These are phyloP conservation scores for Rotaria magnacalcarata DNA, from an alignment of 2,888 invertebrate species.

Conservation along the genomic window DNA sequence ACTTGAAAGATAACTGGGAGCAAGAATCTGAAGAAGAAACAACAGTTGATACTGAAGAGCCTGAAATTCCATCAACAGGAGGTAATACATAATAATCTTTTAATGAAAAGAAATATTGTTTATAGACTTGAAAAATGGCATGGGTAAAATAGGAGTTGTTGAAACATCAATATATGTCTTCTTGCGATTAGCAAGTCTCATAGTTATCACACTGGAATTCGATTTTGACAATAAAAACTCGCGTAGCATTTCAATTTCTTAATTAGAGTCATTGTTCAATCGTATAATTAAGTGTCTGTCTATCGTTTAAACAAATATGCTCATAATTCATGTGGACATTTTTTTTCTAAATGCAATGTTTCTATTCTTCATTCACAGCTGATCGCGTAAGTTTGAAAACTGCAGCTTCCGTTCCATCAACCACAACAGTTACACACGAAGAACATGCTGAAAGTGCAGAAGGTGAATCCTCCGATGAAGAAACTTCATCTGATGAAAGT, in stretches of 20 bases:
- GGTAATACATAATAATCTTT: background rate
- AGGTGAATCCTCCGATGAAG: background rate
- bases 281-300: no score
- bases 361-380: background rate
- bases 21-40: slow-evolving; percentile 2
- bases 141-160: no score
- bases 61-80: background rate
- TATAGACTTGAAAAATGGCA: no score
- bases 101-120: no score
- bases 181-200: no score
- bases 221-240: no score
- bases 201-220: no score
- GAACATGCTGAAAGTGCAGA: background rate
- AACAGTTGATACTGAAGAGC: background rate
- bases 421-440: background rate
- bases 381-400: background rate
- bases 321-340: no score
- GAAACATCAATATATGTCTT: no score
- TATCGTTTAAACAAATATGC: no score
- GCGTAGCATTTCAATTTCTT: no score
- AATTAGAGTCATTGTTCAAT: no score
- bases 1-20: slow-evolving; percentile 18
- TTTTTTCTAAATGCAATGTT: background rate
- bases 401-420: background rate
- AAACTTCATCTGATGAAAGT: background rate